Evolutionary conservation across 2,888 invertebrate species (phyloP).

Genomic region (Saturnia pavonia): DNA sequence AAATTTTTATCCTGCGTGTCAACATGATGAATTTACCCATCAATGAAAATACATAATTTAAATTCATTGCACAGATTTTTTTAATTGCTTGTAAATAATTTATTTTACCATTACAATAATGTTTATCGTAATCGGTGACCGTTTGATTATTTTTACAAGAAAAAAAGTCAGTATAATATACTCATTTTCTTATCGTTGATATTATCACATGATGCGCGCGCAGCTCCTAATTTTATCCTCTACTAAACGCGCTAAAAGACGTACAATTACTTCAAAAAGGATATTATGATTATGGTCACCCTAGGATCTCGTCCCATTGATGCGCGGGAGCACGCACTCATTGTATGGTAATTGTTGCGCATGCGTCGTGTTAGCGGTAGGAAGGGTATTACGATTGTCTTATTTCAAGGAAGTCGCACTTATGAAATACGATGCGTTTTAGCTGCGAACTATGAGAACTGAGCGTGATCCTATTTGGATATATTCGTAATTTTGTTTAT

Average conservation of each 20-base stretch:
- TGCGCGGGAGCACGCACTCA: conserved; percentile 58
- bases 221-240: too few species aligned
- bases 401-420: conserved; percentile 20
- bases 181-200: too few species aligned
- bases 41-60: too few species aligned
- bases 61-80: too few species aligned
- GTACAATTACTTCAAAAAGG: neutral
- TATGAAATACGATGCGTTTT: conserved; percentile 14
- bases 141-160: too few species aligned
- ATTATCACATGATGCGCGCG: too few species aligned
- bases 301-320: conserved; percentile 21
- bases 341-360: conserved; percentile 74
- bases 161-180: too few species aligned
- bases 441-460: conserved; percentile 15
- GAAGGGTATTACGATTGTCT: conserved; percentile 20
- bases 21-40: too few species aligned
- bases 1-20: too few species aligned
- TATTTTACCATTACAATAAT: too few species aligned
- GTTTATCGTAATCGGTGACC: neutral
- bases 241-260: too few species aligned
- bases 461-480: conserved; percentile 8
- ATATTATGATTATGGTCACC: conserved; percentile 6
- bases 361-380: conserved; percentile 29
- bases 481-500: neutral
- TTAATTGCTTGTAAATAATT: too few species aligned